phyloP scores from a whole-genome alignment of 1,140 invertebrate species.

The Ips typographus region DNA sequence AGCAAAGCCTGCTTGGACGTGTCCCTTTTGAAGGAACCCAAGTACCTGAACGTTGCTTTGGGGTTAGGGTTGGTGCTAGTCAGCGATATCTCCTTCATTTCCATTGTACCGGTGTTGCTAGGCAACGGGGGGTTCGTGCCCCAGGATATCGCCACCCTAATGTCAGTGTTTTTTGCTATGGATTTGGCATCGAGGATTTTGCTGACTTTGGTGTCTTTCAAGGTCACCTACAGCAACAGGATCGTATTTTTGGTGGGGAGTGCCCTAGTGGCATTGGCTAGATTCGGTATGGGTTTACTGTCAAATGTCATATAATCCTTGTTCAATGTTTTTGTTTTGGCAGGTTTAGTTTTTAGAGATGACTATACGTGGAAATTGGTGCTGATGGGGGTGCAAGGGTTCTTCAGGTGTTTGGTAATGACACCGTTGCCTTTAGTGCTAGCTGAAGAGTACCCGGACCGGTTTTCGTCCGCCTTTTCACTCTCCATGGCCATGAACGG shows the following conservation, averaged over 20 bases:
- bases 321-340: not conserved
- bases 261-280: conserved; percentile 40
- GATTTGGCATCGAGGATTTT: conserved; percentile 44
- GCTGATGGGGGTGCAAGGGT: conserved; percentile 32
- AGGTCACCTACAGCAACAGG: conserved; percentile 39
- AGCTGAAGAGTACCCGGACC: conserved; percentile 39
- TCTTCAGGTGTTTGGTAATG: conserved; percentile 40
- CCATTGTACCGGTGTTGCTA: conserved; percentile 44
- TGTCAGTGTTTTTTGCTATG: conserved; percentile 43
- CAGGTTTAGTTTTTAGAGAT: conserved; percentile 19
- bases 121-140: conserved; percentile 38
- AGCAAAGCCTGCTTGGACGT: conserved; percentile 37
- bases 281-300: conserved; percentile 39
- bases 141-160: conserved; percentile 37
- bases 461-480: conserved; percentile 42
- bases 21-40: conserved; percentile 43
- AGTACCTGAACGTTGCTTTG: conserved; percentile 45
- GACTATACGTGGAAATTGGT: conserved; percentile 30
- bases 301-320: not conserved
- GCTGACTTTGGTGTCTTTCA: conserved; percentile 40
- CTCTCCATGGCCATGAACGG: conserved; percentile 43
- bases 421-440: conserved; percentile 43
- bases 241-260: conserved; percentile 41
- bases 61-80: conserved; percentile 44
- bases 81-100: conserved; percentile 45